These are phyloP conservation scores for Numenius arquata DNA, from an alignment of 2,113 vertebrate genomes.

Conservation along the genomic window DNA sequence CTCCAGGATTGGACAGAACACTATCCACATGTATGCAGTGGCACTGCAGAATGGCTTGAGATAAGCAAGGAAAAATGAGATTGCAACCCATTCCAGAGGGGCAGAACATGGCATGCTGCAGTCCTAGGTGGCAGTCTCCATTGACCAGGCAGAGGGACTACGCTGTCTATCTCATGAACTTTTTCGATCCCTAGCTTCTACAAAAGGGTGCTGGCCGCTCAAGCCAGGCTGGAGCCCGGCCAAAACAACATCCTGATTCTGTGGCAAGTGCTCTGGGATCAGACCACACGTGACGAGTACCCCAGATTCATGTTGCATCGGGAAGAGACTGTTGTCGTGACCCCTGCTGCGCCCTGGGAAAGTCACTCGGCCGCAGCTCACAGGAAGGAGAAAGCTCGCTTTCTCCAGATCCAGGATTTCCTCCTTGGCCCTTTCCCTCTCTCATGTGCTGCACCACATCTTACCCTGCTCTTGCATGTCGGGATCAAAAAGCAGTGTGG, in stretches of 20 bases:
- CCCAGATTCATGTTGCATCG: not conserved
- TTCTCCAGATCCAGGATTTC: slow-evolving; percentile 7
- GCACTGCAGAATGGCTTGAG: not conserved
- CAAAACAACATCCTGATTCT: slow-evolving; percentile 38
- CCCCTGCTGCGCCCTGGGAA: not conserved
- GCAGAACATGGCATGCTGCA: not conserved
- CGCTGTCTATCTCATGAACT: not conserved
- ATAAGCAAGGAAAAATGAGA: not conserved
- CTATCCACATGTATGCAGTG: not conserved
- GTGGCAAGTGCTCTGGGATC: slow-evolving; percentile 37
- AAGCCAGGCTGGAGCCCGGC: not conserved
- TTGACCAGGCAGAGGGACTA: not conserved
- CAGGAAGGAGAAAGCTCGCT: slow-evolving; percentile 2
- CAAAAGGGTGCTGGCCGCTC: not conserved
- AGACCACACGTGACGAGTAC: slow-evolving; percentile 6
- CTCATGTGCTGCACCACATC: not conserved
- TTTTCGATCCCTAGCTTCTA: not conserved
- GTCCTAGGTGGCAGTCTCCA: not conserved
- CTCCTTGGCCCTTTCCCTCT: not conserved
- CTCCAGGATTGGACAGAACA: not conserved
- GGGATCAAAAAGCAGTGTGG: not conserved
- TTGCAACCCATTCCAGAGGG: not conserved
- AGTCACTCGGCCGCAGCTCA: not conserved
- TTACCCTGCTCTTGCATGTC: not conserved
- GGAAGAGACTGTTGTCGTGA: not conserved